Evolutionary conservation across 2,888 invertebrate species (phyloP), one percentile per base, ranked within the genome.

Genomic region (Noctua fimbriata): DNA sequence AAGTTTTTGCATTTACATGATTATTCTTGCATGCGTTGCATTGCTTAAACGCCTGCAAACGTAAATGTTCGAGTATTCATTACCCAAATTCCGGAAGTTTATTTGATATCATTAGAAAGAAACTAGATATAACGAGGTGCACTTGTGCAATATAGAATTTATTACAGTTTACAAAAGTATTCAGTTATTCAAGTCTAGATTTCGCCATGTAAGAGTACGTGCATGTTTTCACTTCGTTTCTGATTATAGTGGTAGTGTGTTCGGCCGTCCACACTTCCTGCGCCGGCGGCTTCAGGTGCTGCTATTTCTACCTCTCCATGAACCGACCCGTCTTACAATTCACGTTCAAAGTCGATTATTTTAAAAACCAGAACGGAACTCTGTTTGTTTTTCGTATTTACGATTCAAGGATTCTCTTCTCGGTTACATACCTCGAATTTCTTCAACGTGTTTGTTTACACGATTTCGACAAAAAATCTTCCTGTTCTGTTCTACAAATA

Each of bases 261-360:
- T 90, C 93, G 92, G 84, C 92, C 93, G 93, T 89, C 92, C 94
- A 91, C 92, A 94, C 94, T 95, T 95, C 96, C 96, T 94, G 96
- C 92, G 92, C 88, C 87, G 86, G 73, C 87, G 85, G 90, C 92
- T 94, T 93, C 95, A 94, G 95, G 93, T 95, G 93, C 90, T 94
- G 93, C 94, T 95, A 95, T 95, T 95, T 95, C 93, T 93, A 94
- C 93, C 91, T 94, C 94, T 94, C 94, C 95, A 91, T 95, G 94
- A 95, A 95, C 95, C 92, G 90, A 85, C 90, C 86, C 82, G 89
- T 85, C 90, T 84, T 90, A 92, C 91, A 92, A 94, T 96, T 94
- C 95, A 95, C 92, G 95, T 95, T 96, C 95, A 95, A 95, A 95
- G 95, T 92, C 94, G 92, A 93, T 93, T 94, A 94, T 94, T 94